Evolutionary conservation across 2,888 invertebrate genomes (phyloP), one percentile per base, ranked within the genome.

Genomic region (Thelaira solivaga): DNA sequence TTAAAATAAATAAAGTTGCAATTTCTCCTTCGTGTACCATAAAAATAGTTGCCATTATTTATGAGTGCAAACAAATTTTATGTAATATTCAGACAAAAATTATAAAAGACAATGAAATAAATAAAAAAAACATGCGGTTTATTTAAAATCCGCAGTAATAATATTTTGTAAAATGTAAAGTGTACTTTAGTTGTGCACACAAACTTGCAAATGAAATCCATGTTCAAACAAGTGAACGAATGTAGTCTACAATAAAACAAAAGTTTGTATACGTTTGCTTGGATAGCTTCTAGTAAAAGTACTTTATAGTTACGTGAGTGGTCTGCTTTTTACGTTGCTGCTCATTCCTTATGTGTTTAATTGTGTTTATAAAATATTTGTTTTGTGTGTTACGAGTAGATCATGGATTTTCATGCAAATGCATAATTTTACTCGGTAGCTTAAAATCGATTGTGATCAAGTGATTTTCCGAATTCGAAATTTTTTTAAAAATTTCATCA

Each of bases 21-120:
- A 45, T 57, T 64, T 49, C 39, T 65, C 71, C 71, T 65, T 55
- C 2, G 76, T 53, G 76, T 39, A 22, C 43, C 36, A 65, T 71
- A 71, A 76, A 76, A 76, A 69, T 71, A 64, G 59, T 65, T 65
- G 51, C 16, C 68, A 43, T 71, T 49, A 76, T 76, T 76, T 76
- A 76, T 61, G 65, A 47, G 47, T 41, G 34, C 26, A 59, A 65
- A 29, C 29, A 59, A 71, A 59, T 71, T 76, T 39, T 51, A 26
- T 51, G 47, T 31, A 53, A 65, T 59, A 64, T 68, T 62, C 53
- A 45, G 8, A 45, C 31, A 34, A 45, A 74, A 61, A 45, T 36
- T 18, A 39, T 39, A 18, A 69, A 41, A 6, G 36, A 47, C 65
- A 43, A 8, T n/a, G n/a, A n/a, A n/a, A 16, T 41, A 59, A 59